Conservation (phyloP, 1,140 invertebrate genomes). For the Penaeus indicus region DNA sequence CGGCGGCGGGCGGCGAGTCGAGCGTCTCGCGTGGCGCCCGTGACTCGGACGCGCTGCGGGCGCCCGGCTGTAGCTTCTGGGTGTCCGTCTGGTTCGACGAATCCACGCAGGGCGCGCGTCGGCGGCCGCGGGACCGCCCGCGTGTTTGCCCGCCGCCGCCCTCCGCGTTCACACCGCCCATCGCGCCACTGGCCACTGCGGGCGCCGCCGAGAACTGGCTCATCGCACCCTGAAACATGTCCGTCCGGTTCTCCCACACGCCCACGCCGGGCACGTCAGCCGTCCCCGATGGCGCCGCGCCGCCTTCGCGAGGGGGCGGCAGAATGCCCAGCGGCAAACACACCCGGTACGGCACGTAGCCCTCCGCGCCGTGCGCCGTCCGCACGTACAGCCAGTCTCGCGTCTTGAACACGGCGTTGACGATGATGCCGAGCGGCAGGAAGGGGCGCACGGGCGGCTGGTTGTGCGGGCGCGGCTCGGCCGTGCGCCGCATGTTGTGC, state of each 20-base stretch:
- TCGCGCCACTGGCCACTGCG: slow-evolving; percentile 66
- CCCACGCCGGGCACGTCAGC: slow-evolving; percentile 25
- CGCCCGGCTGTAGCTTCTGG: slow-evolving; percentile 67
- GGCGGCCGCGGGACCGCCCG: slow-evolving; percentile 53
- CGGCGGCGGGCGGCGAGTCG: slow-evolving; percentile 35
- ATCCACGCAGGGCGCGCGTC: slow-evolving; percentile 55
- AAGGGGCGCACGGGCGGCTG: slow-evolving; percentile 61
- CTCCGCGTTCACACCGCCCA: slow-evolving; percentile 64
- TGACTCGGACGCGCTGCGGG: slow-evolving; percentile 60
- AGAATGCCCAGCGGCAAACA: slow-evolving; percentile 74
- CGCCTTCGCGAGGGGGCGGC: slow-evolving; percentile 70
- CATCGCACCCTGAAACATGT: slow-evolving; percentile 45
- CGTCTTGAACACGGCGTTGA: slow-evolving; percentile 87
- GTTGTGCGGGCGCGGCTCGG: slow-evolving; percentile 53
- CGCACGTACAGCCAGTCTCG: slow-evolving; percentile 86
- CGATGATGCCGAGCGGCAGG: slow-evolving; percentile 83
- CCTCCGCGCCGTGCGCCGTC: slow-evolving; percentile 84
- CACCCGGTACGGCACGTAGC: slow-evolving; percentile 75
- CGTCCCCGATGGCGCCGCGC: slow-evolving; percentile 65
- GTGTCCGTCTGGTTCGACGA: slow-evolving; percentile 65
- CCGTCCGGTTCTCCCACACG: slow-evolving; percentile 55
- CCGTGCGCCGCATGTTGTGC: slow-evolving; percentile 65
- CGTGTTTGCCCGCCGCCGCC: slow-evolving; percentile 44
- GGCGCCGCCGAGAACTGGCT: slow-evolving; percentile 46
- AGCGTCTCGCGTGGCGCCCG: slow-evolving; percentile 50